Conservation (phyloP, 2,113 vertebrate genomes). For the Otus sunia region DNA sequence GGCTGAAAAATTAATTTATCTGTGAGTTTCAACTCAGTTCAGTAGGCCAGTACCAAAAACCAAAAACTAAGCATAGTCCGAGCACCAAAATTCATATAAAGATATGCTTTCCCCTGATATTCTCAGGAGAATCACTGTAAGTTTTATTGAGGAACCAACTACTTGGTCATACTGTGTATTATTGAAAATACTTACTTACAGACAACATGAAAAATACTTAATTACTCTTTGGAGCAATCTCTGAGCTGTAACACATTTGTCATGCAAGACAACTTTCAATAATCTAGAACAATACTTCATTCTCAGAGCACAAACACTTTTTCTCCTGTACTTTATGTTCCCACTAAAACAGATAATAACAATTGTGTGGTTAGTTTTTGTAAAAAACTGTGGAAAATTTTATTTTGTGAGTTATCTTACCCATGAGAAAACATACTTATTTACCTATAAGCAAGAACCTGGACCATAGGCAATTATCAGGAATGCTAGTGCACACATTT, state of each 20-base stretch:
- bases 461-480: background rate
- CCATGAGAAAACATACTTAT: background rate
- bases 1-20: background rate
- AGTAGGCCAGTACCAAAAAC: background rate
- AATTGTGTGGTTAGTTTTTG: rapidly evolving
- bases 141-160: background rate
- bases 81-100: background rate
- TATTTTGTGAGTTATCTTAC: background rate
- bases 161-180: background rate
- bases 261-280: background rate
- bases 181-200: background rate
- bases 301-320: background rate
- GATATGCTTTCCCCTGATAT: background rate
- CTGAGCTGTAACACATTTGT: background rate
- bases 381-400: background rate
- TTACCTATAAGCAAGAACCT: background rate
- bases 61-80: background rate
- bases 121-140: background rate
- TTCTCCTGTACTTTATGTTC: background rate
- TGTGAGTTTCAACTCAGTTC: background rate
- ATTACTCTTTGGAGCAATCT: background rate
- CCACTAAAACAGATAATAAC: background rate
- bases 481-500: background rate
- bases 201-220: background rate
- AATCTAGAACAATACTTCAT: background rate